A percentile compares a stretch with the other conserved stretches of the same genome.
Evolutionary conservation across 1,140 invertebrate species (phyloP).

Genomic region (Lepidotrigona ventralis): DNA sequence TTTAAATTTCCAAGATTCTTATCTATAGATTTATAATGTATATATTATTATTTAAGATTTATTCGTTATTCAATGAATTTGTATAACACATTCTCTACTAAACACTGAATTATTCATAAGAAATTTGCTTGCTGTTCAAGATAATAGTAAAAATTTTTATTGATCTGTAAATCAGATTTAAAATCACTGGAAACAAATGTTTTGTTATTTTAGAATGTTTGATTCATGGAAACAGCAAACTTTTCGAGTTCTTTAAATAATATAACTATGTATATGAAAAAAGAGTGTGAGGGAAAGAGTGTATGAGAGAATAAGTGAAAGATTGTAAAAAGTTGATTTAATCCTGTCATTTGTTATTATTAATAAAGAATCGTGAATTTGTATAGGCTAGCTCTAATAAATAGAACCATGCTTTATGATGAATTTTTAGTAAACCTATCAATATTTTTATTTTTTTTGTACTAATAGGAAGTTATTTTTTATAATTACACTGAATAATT

Average conservation of each 20-base stretch:
- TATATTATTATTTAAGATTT: slow-evolving; percentile 50
- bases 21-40: slow-evolving; percentile 31
- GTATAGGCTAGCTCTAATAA: slow-evolving; percentile 54
- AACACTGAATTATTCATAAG: slow-evolving; percentile 13
- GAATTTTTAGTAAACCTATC: slow-evolving; percentile 3
- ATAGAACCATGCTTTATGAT: slow-evolving; percentile 40
- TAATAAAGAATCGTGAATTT: slow-evolving; percentile 51
- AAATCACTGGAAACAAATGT: slow-evolving; percentile 11
- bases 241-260: slow-evolving; percentile 21
- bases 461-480: too few relatives aligned
- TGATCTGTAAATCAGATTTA: slow-evolving; percentile 18
- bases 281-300: neutral
- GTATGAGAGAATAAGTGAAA: slow-evolving; percentile 14
- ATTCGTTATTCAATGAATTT: slow-evolving; percentile 37
- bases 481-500: neutral
- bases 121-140: neutral
- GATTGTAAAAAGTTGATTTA: slow-evolving; percentile 56
- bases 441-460: neutral
- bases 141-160: slow-evolving; percentile 18
- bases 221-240: slow-evolving; percentile 8
- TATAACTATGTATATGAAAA: slow-evolving; percentile 38
- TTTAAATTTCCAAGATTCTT: slow-evolving; percentile 13
- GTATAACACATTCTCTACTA: slow-evolving; percentile 30
- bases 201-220: slow-evolving; percentile 29
- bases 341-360: slow-evolving; percentile 48